Conservation (phyloP, 2,113 vertebrate species). For the Columba livia region DNA sequence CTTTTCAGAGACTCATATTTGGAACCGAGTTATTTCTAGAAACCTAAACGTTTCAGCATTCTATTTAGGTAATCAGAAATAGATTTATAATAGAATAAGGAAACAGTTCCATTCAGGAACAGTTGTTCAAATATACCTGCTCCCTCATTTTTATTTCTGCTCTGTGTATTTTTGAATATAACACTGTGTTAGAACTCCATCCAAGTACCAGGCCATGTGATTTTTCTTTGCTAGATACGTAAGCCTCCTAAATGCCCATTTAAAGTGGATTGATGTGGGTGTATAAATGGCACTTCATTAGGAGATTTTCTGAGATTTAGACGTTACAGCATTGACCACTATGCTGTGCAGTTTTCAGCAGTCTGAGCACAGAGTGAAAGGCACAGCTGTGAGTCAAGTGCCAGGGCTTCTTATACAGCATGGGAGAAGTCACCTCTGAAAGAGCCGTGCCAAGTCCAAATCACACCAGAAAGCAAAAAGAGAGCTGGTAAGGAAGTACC, state of each 20-base stretch:
- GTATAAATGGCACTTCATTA: neutral
- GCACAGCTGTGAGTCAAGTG: neutral
- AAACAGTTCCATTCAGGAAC: constrained; percentile 8
- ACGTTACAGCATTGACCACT: neutral
- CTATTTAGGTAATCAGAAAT: constrained; percentile 58
- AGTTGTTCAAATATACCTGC: neutral
- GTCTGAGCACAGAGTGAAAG: neutral
- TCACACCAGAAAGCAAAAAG: neutral
- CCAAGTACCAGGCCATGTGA: neutral
- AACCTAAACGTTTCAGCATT: constrained; percentile 56
- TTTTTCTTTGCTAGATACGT: neutral
- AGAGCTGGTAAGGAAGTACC: neutral
- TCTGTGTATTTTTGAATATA: neutral
- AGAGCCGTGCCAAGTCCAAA: rapidly evolving
- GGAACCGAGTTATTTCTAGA: constrained; percentile 60
- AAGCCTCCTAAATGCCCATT: neutral
- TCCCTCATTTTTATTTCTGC: constrained; percentile 20
- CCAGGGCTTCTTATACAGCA: neutral
- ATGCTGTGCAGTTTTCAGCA: neutral
- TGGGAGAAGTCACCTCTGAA: neutral
- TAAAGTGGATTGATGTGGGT: neutral
- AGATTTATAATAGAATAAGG: constrained; percentile 57
- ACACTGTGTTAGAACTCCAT: neutral
- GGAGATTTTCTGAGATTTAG: neutral
- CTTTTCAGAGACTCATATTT: constrained; percentile 59